A percentile compares a stretch with the other conserved stretches of the same genome.
Evolutionary conservation across 2,113 vertebrate species (phyloP).

Genomic region (Callipepla squamata): DNA sequence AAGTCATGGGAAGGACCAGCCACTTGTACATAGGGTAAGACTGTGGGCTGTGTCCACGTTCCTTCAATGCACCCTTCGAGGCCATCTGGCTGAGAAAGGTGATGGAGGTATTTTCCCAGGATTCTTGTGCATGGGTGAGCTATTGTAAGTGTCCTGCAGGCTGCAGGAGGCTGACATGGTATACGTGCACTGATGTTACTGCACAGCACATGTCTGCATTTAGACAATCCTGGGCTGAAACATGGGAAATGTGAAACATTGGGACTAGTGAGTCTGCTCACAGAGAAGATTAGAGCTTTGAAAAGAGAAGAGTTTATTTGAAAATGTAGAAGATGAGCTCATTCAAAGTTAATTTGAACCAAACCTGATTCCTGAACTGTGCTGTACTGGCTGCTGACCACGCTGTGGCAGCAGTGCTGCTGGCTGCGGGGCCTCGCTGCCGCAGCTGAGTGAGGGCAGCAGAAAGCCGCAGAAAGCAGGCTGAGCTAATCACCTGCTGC

Average conservation of each 20-base stretch:
- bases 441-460: not conserved
- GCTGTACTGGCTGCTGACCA: accelerated
- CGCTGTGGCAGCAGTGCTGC: accelerated
- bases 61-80: not conserved
- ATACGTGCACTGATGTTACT: not conserved
- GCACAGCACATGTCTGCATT: accelerated
- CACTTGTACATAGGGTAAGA: accelerated
- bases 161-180: accelerated
- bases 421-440: not conserved
- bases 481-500: slow-evolving; percentile 35
- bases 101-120: not conserved
- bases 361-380: accelerated
- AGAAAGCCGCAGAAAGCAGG: slow-evolving; percentile 30
- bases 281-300: not conserved
- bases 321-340: not conserved
- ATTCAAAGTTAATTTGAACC: not conserved
- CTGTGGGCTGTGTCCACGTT: not conserved
- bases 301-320: not conserved
- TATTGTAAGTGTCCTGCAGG: accelerated
- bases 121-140: not conserved
- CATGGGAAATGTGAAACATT: not conserved
- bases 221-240: not conserved
- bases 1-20: accelerated
- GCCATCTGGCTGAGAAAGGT: not conserved
- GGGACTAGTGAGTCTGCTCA: not conserved